Percentiles rank a stretch among this genome's conserved stretches.
These are phyloP conservation scores for Eupelmus urozonus DNA, from an alignment of 2,888 invertebrate species.

Conservation along the genomic window DNA sequence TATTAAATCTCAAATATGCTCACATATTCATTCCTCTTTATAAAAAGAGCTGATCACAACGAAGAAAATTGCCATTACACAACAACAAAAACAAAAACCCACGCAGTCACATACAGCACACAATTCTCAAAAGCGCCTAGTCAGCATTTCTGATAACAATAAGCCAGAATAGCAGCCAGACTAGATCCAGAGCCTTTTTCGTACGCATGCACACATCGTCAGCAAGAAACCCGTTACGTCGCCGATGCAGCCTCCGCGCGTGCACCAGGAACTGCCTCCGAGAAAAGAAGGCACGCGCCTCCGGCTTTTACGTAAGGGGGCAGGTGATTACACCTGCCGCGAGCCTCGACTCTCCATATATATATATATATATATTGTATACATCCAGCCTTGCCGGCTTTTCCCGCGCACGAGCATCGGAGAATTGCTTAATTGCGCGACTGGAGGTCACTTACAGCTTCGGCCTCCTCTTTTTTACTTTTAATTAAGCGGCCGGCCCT, in stretches of 20 bases:
- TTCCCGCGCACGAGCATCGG: no score
- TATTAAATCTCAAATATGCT: no score
- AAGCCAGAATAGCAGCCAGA: background rate
- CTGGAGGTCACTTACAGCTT: background rate
- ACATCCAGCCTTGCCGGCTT: no score
- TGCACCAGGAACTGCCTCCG: conserved; percentile 39
- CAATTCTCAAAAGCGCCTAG: conserved; percentile 26
- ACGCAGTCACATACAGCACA: background rate
- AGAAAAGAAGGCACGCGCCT: background rate
- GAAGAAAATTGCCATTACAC: conserved; percentile 27
- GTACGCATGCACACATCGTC: background rate
- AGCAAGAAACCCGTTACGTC: background rate
- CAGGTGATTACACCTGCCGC: conserved; percentile 67
- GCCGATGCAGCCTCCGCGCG: background rate
- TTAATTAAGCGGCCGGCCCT: conserved; percentile 10
- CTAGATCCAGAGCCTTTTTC: background rate
- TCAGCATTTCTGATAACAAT: conserved; percentile 55
- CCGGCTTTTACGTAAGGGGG: conserved; percentile 40
- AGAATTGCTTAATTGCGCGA: conserved; percentile 7
- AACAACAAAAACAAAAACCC: background rate
- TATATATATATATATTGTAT: no score
- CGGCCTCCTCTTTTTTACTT: background rate
- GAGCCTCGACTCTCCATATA: background rate
- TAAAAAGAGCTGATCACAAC: conserved; percentile 1
- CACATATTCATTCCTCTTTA: no score